Evolutionary conservation across 2,888 invertebrate genomes (phyloP).

Genomic region (Euphydryas editha): DNA sequence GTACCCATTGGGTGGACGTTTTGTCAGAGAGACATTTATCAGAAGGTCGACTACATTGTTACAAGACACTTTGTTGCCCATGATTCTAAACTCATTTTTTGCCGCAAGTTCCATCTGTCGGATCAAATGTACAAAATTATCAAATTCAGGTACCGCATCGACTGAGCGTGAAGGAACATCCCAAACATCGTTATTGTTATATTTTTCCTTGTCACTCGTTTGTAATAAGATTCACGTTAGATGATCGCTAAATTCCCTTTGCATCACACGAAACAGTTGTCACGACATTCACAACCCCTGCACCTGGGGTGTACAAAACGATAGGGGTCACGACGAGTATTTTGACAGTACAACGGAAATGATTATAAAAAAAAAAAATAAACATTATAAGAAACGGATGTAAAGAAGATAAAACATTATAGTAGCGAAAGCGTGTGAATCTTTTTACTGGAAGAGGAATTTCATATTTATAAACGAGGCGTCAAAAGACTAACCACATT

Average conservation of each 20-base stretch:
- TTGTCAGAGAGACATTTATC: too few species aligned
- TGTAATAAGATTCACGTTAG: neutral
- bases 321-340: neutral
- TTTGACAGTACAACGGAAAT: slow-evolving; percentile 2
- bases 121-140: too few species aligned
- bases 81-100: too few species aligned
- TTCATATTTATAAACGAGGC: neutral
- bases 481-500: neutral
- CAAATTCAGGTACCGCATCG: too few species aligned
- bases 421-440: neutral
- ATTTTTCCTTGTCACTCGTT: too few species aligned
- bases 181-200: too few species aligned
- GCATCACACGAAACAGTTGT: neutral
- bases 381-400: neutral
- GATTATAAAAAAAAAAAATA: neutral
- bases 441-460: neutral
- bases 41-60: too few species aligned
- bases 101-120: too few species aligned
- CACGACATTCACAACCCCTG: too few species aligned
- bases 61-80: too few species aligned
- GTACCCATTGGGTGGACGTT: too few species aligned
- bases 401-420: neutral
- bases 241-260: neutral
- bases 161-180: too few species aligned
- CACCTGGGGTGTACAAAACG: neutral